Percentiles rank a stretch among this genome's conserved stretches.
These are phyloP conservation scores for Donacobius atricapilla DNA, from an alignment of 2,113 vertebrate species.

Conservation along the genomic window DNA sequence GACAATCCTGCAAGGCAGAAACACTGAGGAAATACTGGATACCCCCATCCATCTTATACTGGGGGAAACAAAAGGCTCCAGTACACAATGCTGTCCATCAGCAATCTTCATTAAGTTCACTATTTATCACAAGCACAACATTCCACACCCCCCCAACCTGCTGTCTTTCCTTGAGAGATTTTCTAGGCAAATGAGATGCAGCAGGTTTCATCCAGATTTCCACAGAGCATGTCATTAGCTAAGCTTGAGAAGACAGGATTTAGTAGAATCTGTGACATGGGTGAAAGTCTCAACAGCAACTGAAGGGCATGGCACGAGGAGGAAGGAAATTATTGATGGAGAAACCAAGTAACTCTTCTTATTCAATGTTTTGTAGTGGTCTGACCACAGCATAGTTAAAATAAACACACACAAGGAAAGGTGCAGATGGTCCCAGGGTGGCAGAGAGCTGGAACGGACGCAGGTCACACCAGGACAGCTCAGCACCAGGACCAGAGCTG, in stretches of 20 bases:
- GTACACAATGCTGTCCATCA: neutral
- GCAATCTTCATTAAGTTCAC: constrained; percentile 41
- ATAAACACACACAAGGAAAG: neutral
- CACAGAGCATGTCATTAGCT: constrained; percentile 43
- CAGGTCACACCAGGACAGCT: neutral
- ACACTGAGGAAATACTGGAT: neutral
- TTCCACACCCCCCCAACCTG: neutral
- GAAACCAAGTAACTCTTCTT: neutral
- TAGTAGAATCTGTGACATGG: neutral
- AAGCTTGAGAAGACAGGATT: constrained; percentile 11
- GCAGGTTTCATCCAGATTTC: constrained; percentile 60
- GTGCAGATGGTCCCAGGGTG: neutral
- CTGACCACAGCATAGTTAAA: neutral
- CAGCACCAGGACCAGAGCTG: neutral
- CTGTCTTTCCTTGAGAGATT: constrained; percentile 40
- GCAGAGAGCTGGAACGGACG: neutral
- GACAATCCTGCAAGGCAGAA: neutral
- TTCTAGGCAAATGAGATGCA: constrained; percentile 59
- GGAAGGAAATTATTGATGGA: neutral
- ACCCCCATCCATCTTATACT: neutral
- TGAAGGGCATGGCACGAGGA: neutral
- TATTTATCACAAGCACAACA: constrained; percentile 42
- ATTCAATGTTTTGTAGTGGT: neutral
- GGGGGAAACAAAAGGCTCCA: constrained; percentile 29
- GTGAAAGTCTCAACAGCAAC: neutral